Base-by-base conservation (phyloP, 2,888 invertebrate genomes). In the Seira musarum region DNA sequence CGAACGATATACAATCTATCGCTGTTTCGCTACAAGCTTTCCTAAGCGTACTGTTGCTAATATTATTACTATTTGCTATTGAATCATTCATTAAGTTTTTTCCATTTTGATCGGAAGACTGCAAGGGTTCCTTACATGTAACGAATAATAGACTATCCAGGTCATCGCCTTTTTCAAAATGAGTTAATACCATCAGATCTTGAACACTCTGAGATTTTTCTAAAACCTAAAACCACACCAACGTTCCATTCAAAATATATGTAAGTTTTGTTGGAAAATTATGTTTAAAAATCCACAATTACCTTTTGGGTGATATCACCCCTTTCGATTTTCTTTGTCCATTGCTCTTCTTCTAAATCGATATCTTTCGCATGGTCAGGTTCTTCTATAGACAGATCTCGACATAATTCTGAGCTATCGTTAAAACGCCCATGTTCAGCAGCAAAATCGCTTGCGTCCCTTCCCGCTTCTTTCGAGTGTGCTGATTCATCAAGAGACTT, bases 151-250 rank as follows among this genome's bases (percentile, higher is more conserved):
- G 46, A 57, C 82, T 83, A 46, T 83, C 82, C 3, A 78, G 61
- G 61, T 87, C 87, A 57, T 88, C 88, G 67, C 87, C 85, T 82
- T 89, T 90, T 86, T 93, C 93, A 21, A 93, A 92, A 85, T 93
- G 93, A 15, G 93, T 93, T 60, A 93, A 88, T 46, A 92, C 90
- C 92, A 93, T 92, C 25, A 93, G 88, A 88, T 93, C 93, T 8
- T 93, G 92, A 0, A 93, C 92, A 67, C 92, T 93, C 87, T 91
- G 91, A 0, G 93, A 93, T 87, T 93, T 93, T 84, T 92, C 91
- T 82, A 91, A 90, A 0, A 93, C 92, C 88, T 92, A 46, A 40
- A 13, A n/a, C n/a, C n/a, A n/a, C n/a, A n/a, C 3, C 15, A n/a
- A n/a, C n/a, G n/a, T n/a, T n/a, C n/a, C n/a, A n/a, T n/a, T n/a